Evolutionary conservation across 2,113 vertebrate genomes (phyloP), one percentile per base, ranked within the genome.

Genomic region (Sus scrofa): DNA sequence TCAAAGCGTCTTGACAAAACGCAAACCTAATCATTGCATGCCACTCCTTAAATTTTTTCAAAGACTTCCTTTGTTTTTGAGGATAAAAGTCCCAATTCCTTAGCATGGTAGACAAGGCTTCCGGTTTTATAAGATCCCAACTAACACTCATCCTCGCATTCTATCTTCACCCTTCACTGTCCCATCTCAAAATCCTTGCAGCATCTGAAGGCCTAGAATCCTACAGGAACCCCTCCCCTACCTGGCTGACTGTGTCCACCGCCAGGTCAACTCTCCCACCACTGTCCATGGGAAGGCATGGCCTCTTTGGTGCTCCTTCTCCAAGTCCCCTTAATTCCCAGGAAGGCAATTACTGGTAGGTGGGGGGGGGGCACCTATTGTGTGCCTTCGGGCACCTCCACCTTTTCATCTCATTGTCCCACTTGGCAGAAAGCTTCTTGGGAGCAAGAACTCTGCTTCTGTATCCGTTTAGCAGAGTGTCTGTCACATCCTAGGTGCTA

Each of bases 51-150:
- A 83, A 26, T 63, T 26, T 70, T 89, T 87, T 77, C 32, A 75
- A 92, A 89, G 27, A n/a, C 19, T 39, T 32, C n/a, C 78, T 97
- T 88, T 82, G 26, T 62, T 73, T n/a, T 67, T 86, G n/a, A 91
- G 52, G 67, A 83, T 27, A 65, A 94, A 84, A 79, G 63, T 34
- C 19, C 30, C 24, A 82, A 13, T 74, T 86, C 26, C 30, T 83
- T 44, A 16, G 50, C 20, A 10, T 26, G 7, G 9, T 19, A 13
- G 44, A n/a, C 26, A 87, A 56, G 82, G 4, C 22, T 84, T 83
- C 30, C 3, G 8, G 26, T 39, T 96, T 65, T 34, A 3, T 58
- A 34, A 70, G 44, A 34, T 54, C 6, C 2, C 8, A n/a, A 30
- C 8, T 50, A 34, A 44, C 8, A 7, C 1, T 16, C 4, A 1